phyloP scores from a whole-genome alignment of 1,140 invertebrate genomes.

The Hypsibius dujardini region DNA sequence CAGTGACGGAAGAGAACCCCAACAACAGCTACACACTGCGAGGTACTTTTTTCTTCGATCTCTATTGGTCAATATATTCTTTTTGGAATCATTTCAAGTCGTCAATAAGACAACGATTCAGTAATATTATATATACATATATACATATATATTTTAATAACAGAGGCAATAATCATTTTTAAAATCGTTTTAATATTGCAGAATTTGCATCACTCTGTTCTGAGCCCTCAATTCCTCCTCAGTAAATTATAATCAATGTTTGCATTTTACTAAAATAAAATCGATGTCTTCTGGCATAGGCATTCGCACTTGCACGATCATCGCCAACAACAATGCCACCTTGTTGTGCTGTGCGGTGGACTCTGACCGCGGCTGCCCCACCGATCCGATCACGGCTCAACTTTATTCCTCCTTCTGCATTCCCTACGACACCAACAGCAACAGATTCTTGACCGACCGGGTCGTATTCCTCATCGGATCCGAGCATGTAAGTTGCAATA shows the following conservation, averaged over 20 bases:
- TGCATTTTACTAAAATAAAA: not conserved
- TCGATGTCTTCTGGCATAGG: not conserved
- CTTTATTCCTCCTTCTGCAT: slow-evolving; percentile 14
- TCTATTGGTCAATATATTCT: slow-evolving; percentile 7
- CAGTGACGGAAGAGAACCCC: not conserved
- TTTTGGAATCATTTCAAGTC: not conserved
- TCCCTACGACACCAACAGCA: not conserved
- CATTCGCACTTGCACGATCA: not conserved
- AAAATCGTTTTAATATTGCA: not conserved
- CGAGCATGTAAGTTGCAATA: not conserved
- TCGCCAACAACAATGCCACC: not conserved
- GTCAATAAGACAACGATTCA: not conserved
- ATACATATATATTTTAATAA: not conserved
- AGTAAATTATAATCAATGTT: not conserved
- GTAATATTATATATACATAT: not conserved
- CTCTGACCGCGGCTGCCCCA: not conserved
- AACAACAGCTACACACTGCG: not conserved
- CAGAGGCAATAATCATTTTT: not conserved
- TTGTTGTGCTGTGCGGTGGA: not conserved
- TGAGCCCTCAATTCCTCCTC: too few relatives aligned
- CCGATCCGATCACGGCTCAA: not conserved
- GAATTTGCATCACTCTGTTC: too few relatives aligned
- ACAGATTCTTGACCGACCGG: not conserved
- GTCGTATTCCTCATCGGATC: not conserved
- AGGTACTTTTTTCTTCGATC: not conserved